Evolutionary conservation across 2,113 vertebrate species (phyloP), one percentile per base, ranked within the genome.

Genomic region (Rhinolophus sinicus): DNA sequence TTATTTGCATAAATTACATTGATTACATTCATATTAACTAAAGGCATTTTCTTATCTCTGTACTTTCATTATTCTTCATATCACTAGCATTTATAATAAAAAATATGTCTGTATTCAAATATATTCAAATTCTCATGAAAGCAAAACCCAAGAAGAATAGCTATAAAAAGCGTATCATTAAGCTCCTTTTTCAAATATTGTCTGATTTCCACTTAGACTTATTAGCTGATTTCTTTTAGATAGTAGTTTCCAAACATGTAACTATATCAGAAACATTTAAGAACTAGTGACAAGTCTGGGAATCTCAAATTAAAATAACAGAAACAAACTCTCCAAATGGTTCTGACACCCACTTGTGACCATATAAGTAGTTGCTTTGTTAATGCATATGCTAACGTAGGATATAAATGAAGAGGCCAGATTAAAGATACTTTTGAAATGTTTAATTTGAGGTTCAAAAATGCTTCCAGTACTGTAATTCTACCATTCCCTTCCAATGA

Each of bases 321-420:
- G 50, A 44, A 91, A 21, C 60, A 88, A 77, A 58, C 30, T 69
- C 15, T 24, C 35, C n/a, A 91, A 80, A 67, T 76, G 60, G 56
- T 85, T 85, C 60, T 77, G 52, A 91, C 22, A 90, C 56, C n/a
- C 64, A 60, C 35, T 81, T 47, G 13, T 88, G 69, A 88, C 60
- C 76, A 90, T n/a, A 22, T 50, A 54, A 44, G 10, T 24, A 87
- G 35, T 13, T 38, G 15, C 30, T 52, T 52, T 93, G 14, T 35
- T 83, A n/a, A 86, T 78, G 54, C 60, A 94, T 28, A 72, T 70
- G 40, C 70, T 92, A 76, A 86, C 64, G 38, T 85, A 94, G 94
- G 50, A 91, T 86, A 84, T 72, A 95, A 76, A 91, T 82, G 47
- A 77, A 94, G 89, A 96, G 69, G 60, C 52, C 18, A 76, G 38